phyloP scores from a whole-genome alignment of 2,113 vertebrate species.

The Sigmodon hispidus region DNA sequence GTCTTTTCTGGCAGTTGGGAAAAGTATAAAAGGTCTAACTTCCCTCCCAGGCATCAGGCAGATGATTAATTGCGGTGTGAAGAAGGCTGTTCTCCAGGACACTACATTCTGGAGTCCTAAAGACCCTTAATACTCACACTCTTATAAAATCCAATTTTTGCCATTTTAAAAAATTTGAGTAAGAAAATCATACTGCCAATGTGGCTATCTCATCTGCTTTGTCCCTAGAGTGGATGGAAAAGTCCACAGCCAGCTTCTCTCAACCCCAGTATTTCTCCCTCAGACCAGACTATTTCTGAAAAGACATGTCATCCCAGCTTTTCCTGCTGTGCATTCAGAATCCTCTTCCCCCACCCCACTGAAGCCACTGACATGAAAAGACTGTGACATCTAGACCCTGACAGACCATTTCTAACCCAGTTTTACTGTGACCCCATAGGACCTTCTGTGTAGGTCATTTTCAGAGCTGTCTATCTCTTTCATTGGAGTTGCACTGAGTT shows the following conservation, averaged over 20 bases:
- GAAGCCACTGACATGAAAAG: conserved; percentile 14
- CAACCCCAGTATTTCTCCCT: neutral
- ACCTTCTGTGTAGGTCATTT: conserved; percentile 1
- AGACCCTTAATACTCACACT: conserved; percentile 51
- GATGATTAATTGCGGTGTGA: conserved; percentile 39
- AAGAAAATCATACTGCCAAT: neutral
- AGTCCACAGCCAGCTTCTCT: neutral
- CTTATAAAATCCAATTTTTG: neutral
- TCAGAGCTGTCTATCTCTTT: conserved; percentile 43
- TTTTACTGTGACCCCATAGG: neutral
- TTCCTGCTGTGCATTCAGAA: neutral
- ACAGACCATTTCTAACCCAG: neutral
- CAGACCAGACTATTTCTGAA: conserved; percentile 1
- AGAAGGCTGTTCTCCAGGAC: neutral
- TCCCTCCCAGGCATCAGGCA: neutral
- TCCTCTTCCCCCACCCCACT: neutral
- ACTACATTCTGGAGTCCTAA: conserved; percentile 26
- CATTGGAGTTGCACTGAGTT: neutral
- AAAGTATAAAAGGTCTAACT: conserved; percentile 34
- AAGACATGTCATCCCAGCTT: neutral
- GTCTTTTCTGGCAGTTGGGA: neutral
- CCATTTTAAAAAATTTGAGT: conserved; percentile 32
- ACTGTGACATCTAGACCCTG: conserved; percentile 15
- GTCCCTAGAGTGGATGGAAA: neutral
- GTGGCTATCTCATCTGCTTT: neutral